Percentiles rank a stretch among this genome's conserved stretches.
Conservation (phyloP, 37 sponge, comb jelly and placozoan species). For the Theonella swinhoei region DNA sequence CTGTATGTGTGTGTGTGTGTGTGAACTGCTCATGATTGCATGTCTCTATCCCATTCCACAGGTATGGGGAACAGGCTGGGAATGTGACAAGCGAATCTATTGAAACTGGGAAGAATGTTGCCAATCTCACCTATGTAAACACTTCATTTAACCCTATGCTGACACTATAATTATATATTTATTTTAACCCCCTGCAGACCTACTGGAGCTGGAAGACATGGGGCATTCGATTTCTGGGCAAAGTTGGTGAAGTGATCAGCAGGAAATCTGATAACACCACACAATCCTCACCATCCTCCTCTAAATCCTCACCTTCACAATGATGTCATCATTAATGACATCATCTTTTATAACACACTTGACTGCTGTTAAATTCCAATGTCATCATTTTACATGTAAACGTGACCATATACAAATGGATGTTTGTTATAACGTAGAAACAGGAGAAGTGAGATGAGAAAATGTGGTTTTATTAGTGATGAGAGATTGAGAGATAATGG, state of each 20-base stretch:
- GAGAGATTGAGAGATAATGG: no score
- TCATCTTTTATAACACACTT: not conserved
- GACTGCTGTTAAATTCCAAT: no score
- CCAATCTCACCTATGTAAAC: slow-evolving; percentile 26
- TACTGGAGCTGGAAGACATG: slow-evolving; percentile 78
- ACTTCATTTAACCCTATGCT: not conserved
- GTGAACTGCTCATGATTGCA: not conserved
- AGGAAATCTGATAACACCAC: not conserved
- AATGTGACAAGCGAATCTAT: slow-evolving; percentile 53
- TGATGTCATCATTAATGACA: not conserved
- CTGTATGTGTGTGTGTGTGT: not conserved
- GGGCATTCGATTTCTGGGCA: slow-evolving; percentile 57
- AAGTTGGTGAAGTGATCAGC: slow-evolving; percentile 41
- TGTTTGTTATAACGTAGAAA: no score
- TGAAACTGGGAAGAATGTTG: slow-evolving; percentile 43
- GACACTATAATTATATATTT: not conserved
- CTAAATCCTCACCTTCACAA: not conserved
- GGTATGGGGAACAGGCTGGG: slow-evolving; percentile 67
- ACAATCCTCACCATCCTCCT: not conserved
- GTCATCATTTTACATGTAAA: no score
- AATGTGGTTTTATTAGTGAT: no score
- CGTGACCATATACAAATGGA: no score
- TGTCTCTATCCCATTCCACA: not conserved
- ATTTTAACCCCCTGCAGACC: slow-evolving; percentile 24
- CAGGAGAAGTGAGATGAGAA: no score